Evolutionary conservation across 37 sponge, comb jelly and placozoan species (phyloP), one percentile per base, ranked within the genome.

Genomic region (Halichondria panicea): DNA sequence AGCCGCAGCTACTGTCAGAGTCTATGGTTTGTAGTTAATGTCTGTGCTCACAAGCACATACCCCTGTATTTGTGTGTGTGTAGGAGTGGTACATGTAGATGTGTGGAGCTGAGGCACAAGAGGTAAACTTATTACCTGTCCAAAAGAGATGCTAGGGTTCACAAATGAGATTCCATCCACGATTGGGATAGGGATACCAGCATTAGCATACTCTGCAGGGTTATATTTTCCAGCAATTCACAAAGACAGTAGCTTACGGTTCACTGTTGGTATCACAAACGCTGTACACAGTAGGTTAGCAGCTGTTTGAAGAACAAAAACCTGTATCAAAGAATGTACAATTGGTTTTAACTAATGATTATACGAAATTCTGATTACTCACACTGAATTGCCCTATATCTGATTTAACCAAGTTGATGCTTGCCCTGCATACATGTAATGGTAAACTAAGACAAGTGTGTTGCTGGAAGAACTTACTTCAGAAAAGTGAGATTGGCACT

Each of bases 21-120:
- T n/a, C n/a, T n/a, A n/a, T n/a, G 92, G 88, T 31, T 76, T 74
- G 75, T 91, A 91, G 69, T 68, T 72, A 58, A 91, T 69, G 50
- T 91, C 92, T 42, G 88, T 91, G 58, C 68, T 73, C 31, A 91
- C 73, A 24, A 73, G 8, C 32, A 86, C 52, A 69, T 76, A 82
- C 1, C 67, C 66, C 78, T 81, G 65, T 8, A 69, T 18, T 21
- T 53, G 40, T 24, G 25, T 58, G 60, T 58, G 60, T 22, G 60
- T 27, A 18, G 24, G 24, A 27, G n/a, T 8, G 7, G 60, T 24
- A n/a, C 27, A n/a, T 58, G 55, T 32, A 15, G 11, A 25, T 48
- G 55, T 71, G 34, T 8, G 53, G 25, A 67, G 4, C n/a, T 34
- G 27, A 21, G 15, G 24, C 45, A 27, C 3, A 36, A 45, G 24